Base-by-base conservation (phyloP, 2,888 invertebrate genomes). In the Tinea semifulvella region DNA sequence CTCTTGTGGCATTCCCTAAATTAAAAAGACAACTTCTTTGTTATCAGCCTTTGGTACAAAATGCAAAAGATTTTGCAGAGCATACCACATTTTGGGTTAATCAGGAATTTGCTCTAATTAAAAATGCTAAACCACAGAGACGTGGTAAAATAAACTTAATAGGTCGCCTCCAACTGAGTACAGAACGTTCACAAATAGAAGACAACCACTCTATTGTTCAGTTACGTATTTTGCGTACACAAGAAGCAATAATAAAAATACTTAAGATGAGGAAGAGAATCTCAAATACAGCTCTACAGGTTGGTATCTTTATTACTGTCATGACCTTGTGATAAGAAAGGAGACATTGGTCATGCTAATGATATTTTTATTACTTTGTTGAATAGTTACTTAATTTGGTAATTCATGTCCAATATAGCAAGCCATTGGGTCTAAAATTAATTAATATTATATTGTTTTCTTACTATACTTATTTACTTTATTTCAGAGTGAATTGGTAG, bases 201-300 rank as follows among this genome's bases (percentile, higher is more conserved):
- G 98, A 99, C 70, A 98, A 98, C 75, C 97, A 98, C 74, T 97
- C 97, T 46, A 99, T 99, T 64, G 95, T 98, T 50, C 97, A 97
- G 68, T 84, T 99, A 45, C 86, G 99, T 64, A 97, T 98, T 68
- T 83, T 98, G 53, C 85, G 99, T 58, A 88, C 89, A 11, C 87
- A 98, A 86, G 99, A 99, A 82, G 99, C 98, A 18, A 96, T 99
- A 51, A 98, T 99, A 53, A 99, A 99, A 82, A 98, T 99, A 50
- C 84, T 99, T 74, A 99, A 99, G 79, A 98, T 96, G 94, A 85
- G 99, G 49, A 98, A 98, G 69, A 87, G 89, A 49, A 92, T 98
- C 50, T 91, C 92, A 40, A 97, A 98, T 71, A 95, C 94, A 43
- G 93, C 96, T 54, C 82, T 99, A 50, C 98, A 98, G 84, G 86